Percentiles rank a stretch among this genome's conserved stretches.
Evolutionary conservation across 2,888 invertebrate genomes (phyloP).

Genomic region (Trypoxylon attenuatum): DNA sequence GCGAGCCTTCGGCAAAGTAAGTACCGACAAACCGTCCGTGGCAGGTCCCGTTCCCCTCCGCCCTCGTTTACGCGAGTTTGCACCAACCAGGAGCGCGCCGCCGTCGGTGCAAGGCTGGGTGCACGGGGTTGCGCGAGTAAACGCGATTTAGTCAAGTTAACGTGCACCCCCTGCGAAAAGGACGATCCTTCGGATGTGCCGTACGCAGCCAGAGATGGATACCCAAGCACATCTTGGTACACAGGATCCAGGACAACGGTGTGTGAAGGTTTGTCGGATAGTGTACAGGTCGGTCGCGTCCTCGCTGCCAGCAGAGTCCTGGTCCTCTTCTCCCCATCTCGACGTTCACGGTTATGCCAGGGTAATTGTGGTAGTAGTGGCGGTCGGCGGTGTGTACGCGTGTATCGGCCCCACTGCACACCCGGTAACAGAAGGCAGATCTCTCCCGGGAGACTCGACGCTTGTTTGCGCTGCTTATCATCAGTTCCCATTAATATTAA

Average conservation of each 20-base stretch:
- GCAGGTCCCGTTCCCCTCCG: background rate
- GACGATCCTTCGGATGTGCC: no score
- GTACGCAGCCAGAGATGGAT: constrained; percentile 42
- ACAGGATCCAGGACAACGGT: no score
- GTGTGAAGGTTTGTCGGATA: constrained; percentile 5
- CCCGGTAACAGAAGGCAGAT: constrained; percentile 73
- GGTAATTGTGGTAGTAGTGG: background rate
- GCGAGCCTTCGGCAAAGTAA: constrained; percentile 36
- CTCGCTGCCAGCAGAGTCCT: constrained; percentile 13
- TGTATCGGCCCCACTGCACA: constrained; percentile 64
- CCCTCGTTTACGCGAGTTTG: constrained; percentile 36
- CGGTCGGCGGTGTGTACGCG: constrained; percentile 30
- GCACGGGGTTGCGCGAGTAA: constrained; percentile 3
- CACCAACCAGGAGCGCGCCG: constrained; percentile 27
- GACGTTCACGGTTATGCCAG: no score
- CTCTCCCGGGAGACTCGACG: constrained; percentile 74
- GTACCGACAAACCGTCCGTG: constrained; percentile 41
- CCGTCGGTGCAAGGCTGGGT: background rate
- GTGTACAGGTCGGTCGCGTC: constrained; percentile 13
- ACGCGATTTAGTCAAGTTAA: no score
- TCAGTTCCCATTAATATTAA: constrained; percentile 75
- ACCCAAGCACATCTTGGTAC: no score
- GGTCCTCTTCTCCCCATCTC: background rate
- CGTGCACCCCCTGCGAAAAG: background rate
- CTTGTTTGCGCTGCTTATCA: constrained; percentile 75